phyloP scores from a whole-genome alignment of 2,113 vertebrate species.

The Hemibagrus wyckioides region DNA sequence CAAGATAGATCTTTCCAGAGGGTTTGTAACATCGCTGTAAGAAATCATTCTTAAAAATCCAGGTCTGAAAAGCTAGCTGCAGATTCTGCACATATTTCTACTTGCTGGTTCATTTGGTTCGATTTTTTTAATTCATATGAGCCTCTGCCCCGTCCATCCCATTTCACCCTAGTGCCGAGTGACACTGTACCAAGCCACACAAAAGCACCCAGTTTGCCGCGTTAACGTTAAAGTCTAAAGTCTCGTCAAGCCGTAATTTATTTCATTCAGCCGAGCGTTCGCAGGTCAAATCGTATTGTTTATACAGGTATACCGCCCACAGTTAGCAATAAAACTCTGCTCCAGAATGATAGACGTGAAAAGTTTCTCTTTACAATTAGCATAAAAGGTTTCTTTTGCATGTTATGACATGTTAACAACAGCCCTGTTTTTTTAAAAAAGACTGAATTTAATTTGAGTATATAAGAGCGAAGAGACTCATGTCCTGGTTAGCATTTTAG shows the following conservation, averaged over 20 bases:
- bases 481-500: conserved; percentile 21
- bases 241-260: background rate
- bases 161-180: background rate
- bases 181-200: background rate
- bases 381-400: background rate
- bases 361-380: background rate
- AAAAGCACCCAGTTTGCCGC: background rate
- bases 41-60: background rate
- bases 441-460: background rate
- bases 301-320: background rate
- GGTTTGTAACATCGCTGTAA: background rate
- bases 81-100: background rate
- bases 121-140: background rate
- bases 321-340: background rate
- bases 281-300: background rate
- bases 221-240: background rate
- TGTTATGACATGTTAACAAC: background rate
- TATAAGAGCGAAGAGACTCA: conserved; percentile 14
- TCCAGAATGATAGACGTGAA: background rate
- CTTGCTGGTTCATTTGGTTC: background rate
- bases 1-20: background rate
- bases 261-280: background rate
- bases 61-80: background rate
- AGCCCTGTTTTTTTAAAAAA: no score
- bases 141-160: background rate